Conservation (phyloP, 2,113 vertebrate species). For the Anguilla japonica region DNA sequence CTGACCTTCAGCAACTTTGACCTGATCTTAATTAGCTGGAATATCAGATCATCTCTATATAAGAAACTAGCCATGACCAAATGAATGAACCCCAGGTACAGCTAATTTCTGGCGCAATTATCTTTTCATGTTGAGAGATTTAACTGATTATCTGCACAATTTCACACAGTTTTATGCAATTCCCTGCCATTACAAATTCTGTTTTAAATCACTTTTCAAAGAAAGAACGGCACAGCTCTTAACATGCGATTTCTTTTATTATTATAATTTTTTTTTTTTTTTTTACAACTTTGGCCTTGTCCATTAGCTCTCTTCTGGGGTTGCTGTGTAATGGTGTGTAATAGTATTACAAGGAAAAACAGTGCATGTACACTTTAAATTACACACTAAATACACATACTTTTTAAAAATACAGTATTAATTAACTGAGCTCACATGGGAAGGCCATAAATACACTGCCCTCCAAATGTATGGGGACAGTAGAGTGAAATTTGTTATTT, state of each 20-base stretch:
- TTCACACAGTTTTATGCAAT: constrained; percentile 96
- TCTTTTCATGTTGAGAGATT: constrained; percentile 99
- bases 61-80: constrained; percentile 99
- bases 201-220: constrained; percentile 86
- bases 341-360: background rate
- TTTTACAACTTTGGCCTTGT: background rate
- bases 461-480: no score
- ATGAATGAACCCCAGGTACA: constrained; percentile 98
- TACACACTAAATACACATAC: background rate
- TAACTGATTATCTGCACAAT: constrained; percentile 99
- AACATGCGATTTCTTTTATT: constrained; percentile 44
- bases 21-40: constrained; percentile 98
- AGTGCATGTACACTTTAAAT: background rate
- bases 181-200: constrained; percentile 82
- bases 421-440: background rate
- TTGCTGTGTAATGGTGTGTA: background rate
- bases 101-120: constrained; percentile 99
- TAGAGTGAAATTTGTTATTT: no score
- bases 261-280: background rate
- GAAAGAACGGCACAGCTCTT: constrained; percentile 61
- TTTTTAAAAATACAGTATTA: background rate
- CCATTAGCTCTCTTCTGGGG: background rate
- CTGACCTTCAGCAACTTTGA: constrained; percentile 99
- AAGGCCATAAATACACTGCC: no score
- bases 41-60: constrained; percentile 94